Evolutionary conservation across 1,140 invertebrate species (phyloP), one percentile per base, ranked within the genome.

Genomic region (Zaprionus lachaisei): DNA sequence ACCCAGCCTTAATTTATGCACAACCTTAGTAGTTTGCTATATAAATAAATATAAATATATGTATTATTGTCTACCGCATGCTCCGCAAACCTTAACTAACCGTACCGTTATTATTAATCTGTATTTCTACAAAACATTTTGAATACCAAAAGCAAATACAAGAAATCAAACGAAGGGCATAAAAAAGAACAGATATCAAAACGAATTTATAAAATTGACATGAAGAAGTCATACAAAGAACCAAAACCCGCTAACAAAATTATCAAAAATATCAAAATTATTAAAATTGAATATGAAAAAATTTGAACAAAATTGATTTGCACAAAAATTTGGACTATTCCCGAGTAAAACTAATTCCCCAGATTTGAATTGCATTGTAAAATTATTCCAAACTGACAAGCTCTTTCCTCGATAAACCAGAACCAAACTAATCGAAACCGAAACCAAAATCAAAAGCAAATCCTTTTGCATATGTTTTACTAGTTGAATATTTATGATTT

Each of bases 271-370:
- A 57, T 47, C 54, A 41, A 63, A 80, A 72, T 49, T 41, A 84
- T 79, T 55, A 56, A 79, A 79, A 82, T 81, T 82, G 47, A 60
- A 41, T 57, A 64, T 72, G 68, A 57, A 54, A 47, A 82, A 76
- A 81, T 80, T 70, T 79, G 51, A 77, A 56, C 63, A 31, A 73
- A 73, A 73, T 77, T 31, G 37, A 56, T 41, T 20, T 73, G 70
- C 69, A 77, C 58, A 77, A 26, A 26, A 63, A 77, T 77, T 77
- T 72, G 74, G 74, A 72, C 62, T 60, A 77, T 72, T 14, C 74
- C 69, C 69, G 73, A 76, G 37, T 31, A 54, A 57, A 72, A 65
- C 12, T 12, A 22, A 37, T 61, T 55, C 68, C 68, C 31, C 17
- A 57, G 38, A 71, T 72, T 65, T 72, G 62, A 70, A 76, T 60